Base-by-base conservation (phyloP, 2,113 vertebrate genomes). In the Carassius auratus region DNA sequence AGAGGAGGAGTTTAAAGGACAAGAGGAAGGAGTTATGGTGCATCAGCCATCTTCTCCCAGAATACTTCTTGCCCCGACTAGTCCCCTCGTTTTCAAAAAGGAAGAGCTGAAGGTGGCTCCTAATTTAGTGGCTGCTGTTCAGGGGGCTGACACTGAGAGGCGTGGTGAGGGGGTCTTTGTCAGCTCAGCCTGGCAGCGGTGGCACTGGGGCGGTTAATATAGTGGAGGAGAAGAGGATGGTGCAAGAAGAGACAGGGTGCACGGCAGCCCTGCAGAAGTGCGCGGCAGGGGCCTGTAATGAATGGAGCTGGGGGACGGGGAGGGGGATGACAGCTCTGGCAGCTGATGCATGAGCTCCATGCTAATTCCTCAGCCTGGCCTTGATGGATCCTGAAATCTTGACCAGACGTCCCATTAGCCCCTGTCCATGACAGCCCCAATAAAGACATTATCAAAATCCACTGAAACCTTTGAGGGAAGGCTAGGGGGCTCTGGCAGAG, bases 351-450 rank as follows among this genome's bases (percentile, higher is more conserved):
- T 94, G 94, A 95, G 94, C 94, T 92, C 95, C 96, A 95, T 97
- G 96, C 96, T 98, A 97, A 98, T 97, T 97, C 95, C 95, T 95
- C 84, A 92, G 94, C 93, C 90, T 93, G 96, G 94, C 96, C 94
- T 94, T 98, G 97, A 98, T 96, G 96, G 97, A 97, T 97, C 96
- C 97, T 96, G 94, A 98, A 98, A 97, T 97, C 96, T 97, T 97
- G 96, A 97, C 97, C 97, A 96, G 96, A 96, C 94, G 95, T 98
- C 97, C 97, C 96, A 98, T 99, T 99, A 99, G 96, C 97, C 97
- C 95, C 97, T 97, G 95, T 95, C 96, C 95, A 88, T 97, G 97
- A 97, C 97, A 97, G 95, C 90, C 85, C 94, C 96, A 94, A 97
- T 96, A 96, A 96, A 95, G 94, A 96, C 95, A 95, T 95, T 89